These are phyloP conservation scores for Mesoligia furuncula DNA, from an alignment of 2,888 invertebrate genomes.

Conservation along the genomic window DNA sequence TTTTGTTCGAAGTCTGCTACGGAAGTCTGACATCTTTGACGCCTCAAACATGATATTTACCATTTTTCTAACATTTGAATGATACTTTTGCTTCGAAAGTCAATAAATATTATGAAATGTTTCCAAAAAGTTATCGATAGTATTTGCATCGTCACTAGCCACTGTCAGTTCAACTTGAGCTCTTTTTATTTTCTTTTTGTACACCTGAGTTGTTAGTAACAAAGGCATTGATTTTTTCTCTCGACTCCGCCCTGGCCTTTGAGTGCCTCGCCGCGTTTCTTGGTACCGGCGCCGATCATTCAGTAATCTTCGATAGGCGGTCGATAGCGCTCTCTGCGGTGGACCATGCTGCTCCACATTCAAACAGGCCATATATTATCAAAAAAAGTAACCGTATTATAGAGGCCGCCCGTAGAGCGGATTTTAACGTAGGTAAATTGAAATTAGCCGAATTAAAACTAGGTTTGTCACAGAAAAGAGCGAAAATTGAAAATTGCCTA, in stretches of 20 bases:
- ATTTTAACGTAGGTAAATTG: conserved; percentile 8
- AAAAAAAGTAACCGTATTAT: conserved; percentile 35
- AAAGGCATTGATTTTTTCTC: conserved; percentile 88
- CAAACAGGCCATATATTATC: conserved; percentile 46
- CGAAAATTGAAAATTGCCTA: not conserved
- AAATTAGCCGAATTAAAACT: conserved; percentile 9
- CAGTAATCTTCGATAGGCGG: conserved; percentile 81
- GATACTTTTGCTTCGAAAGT: not conserved
- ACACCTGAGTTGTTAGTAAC: conserved; percentile 89
- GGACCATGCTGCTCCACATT: conserved; percentile 60
- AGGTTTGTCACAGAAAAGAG: not conserved
- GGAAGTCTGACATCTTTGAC: not conserved
- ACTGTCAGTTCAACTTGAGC: conserved; percentile 77
- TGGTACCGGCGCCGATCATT: conserved; percentile 83
- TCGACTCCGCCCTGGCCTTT: conserved; percentile 83
- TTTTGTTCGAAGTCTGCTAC: not conserved
- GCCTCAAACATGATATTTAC: not conserved
- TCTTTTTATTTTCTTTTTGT: conserved; percentile 85
- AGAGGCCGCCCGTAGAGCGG: conserved; percentile 14
- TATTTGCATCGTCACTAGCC: conserved; percentile 78
- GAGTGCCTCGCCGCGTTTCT: conserved; percentile 84
- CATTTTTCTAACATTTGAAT: not conserved
- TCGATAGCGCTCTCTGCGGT: conserved; percentile 66
- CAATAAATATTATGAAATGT: conserved; percentile 23
- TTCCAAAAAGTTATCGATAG: conserved; percentile 75